These are phyloP conservation scores for Smutsia temminckii DNA, from an alignment of 2,797 vertebrate species.

Conservation along the genomic window DNA sequence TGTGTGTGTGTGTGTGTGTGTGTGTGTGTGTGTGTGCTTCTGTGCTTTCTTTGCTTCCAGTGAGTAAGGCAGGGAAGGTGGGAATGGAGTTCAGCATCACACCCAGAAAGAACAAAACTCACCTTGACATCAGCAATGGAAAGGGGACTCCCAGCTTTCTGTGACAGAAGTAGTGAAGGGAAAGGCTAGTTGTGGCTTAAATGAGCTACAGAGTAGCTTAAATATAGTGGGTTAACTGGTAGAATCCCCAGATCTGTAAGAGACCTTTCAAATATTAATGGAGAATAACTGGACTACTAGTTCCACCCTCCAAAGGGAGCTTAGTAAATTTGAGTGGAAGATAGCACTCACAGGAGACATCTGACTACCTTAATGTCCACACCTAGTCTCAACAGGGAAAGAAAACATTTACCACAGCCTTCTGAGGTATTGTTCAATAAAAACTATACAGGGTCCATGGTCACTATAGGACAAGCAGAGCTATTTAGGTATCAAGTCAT, in stretches of 20 bases:
- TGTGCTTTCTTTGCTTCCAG: not conserved
- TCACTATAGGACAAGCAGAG: not conserved
- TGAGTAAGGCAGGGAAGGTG: not conserved
- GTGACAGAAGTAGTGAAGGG: not conserved
- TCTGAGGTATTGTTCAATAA: slow-evolving; percentile 16
- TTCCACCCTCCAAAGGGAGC: not conserved
- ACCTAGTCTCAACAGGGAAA: not conserved
- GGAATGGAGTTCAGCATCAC: not conserved
- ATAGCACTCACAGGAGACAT: not conserved
- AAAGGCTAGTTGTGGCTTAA: not conserved
- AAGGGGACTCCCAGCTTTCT: not conserved
- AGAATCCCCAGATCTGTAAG: not conserved
- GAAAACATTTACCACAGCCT: not conserved
- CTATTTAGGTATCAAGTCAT: not conserved
- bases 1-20: not conserved
- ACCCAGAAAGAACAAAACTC: not conserved
- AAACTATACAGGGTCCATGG: not conserved
- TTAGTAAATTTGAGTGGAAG: slow-evolving; percentile 7
- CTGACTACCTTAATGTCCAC: not conserved
- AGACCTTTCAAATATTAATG: not conserved
- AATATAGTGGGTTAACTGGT: not conserved
- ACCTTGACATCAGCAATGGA: not conserved
- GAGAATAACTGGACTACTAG: not conserved
- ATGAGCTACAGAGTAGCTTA: not conserved
- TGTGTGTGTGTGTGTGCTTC: not conserved